A percentile compares a stretch with the other conserved stretches of the same genome.
phyloP scores from a whole-genome alignment of 1,140 invertebrate species.

The Lineus longissimus region DNA sequence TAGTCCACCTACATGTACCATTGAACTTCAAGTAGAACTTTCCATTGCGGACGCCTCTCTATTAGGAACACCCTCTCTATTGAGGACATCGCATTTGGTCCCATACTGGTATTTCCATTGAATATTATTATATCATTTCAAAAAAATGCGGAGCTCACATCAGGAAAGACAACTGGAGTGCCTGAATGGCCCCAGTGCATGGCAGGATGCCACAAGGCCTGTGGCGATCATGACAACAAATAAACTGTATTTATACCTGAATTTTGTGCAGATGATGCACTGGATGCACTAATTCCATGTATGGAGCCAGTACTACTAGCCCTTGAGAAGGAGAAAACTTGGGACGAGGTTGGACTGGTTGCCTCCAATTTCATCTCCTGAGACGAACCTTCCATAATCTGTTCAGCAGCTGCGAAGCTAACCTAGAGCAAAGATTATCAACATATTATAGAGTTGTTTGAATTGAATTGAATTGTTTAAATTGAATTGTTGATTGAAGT shows the following conservation, averaged over 20 bases:
- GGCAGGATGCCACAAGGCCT: neutral
- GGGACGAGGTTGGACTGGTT: slow-evolving; percentile 64
- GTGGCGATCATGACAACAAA: too few species aligned
- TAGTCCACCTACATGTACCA: neutral
- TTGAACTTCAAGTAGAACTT: neutral
- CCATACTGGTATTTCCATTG: too few species aligned
- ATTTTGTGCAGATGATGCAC: slow-evolving; percentile 68
- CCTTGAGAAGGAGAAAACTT: slow-evolving; percentile 67
- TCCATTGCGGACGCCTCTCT: neutral
- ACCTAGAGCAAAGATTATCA: too few species aligned
- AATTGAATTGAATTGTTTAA: too few species aligned
- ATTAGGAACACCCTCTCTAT: too few species aligned
- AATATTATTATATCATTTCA: neutral
- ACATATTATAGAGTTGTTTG: too few species aligned
- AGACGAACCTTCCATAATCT: too few species aligned
- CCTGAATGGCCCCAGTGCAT: too few species aligned
- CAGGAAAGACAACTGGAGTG: neutral
- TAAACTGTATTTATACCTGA: too few species aligned
- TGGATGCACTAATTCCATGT: slow-evolving; percentile 72
- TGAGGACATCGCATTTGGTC: too few species aligned
- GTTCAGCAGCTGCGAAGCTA: too few species aligned
- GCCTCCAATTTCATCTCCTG: slow-evolving; percentile 59
- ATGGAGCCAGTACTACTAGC: slow-evolving; percentile 80
- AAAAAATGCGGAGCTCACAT: neutral
- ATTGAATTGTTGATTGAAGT: too few species aligned